Percentiles rank a stretch among this genome's conserved stretches.
Conservation (phyloP, 2,113 vertebrate species). For the Proteles cristata region DNA sequence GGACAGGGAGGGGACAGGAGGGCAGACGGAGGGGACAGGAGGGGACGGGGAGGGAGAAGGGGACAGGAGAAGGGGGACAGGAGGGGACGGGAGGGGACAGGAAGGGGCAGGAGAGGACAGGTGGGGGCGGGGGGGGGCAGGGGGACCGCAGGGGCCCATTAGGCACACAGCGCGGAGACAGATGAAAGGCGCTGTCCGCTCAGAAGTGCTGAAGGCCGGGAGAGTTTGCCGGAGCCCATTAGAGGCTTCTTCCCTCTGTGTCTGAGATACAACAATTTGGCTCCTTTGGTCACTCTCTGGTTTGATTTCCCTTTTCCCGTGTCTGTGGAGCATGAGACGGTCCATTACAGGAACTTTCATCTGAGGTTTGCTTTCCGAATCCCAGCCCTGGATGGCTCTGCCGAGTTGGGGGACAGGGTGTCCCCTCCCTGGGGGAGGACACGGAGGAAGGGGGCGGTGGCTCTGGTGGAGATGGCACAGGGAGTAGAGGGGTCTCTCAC, state of each 20-base stretch:
- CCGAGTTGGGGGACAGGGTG: not conserved
- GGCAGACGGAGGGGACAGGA: no score
- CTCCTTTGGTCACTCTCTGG: not conserved
- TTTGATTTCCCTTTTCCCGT: not conserved
- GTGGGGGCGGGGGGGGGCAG: not conserved
- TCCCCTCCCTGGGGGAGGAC: not conserved
- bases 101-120: not conserved
- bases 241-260: not conserved
- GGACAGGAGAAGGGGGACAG: no score
- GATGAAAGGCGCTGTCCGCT: accelerated
- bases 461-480: not conserved
- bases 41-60: no score
- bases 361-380: not conserved
- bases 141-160: not conserved
- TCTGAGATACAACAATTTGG: not conserved
- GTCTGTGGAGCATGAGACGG: accelerated
- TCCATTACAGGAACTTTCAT: not conserved
- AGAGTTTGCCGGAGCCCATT: accelerated
- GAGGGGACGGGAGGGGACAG: not conserved
- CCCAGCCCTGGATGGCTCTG: not conserved
- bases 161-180: not conserved
- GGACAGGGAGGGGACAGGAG: accelerated
- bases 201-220: accelerated
- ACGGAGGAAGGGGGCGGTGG: not conserved
- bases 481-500: not conserved